Percentiles rank a stretch among this genome's conserved stretches.
phyloP scores from a whole-genome alignment of 2,797 vertebrate genomes.

The Phyllotis vaccarum region DNA sequence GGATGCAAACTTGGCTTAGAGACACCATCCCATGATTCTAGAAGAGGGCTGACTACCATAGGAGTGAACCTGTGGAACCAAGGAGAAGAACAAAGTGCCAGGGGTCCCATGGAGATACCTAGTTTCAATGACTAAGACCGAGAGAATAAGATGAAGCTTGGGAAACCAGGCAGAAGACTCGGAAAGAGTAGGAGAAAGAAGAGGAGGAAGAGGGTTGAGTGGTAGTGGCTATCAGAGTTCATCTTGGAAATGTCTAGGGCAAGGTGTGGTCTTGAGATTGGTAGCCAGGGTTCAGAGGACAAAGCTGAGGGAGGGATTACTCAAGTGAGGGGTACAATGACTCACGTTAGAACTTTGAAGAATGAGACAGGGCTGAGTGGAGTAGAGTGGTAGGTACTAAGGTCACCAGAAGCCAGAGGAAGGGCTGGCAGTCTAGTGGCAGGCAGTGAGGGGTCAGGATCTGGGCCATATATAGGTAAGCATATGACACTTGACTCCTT shows the following conservation, averaged over 20 bases:
- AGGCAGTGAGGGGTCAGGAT: neutral
- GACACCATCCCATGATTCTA: neutral
- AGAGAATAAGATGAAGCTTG: neutral
- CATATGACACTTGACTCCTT: neutral
- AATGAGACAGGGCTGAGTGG: neutral
- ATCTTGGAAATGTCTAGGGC: neutral
- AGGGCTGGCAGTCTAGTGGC: neutral
- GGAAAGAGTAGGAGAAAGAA: neutral
- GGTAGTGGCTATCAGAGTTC: neutral
- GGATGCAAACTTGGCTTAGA: neutral
- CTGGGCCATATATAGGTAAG: neutral
- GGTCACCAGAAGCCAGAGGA: neutral
- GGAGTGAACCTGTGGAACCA: neutral
- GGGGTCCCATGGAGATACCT: neutral
- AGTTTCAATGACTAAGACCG: neutral
- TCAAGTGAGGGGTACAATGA: neutral
- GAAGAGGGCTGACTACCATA: neutral
- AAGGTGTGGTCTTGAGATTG: neutral
- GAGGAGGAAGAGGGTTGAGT: neutral
- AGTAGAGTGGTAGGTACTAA: neutral
- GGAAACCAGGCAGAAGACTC: neutral
- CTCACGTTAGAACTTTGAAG: neutral
- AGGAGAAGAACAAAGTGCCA: neutral
- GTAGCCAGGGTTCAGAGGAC: constrained; percentile 17
- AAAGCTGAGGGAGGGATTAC: neutral